Evolutionary conservation across 1,140 invertebrate species (phyloP).

Genomic region (Venturia canescens): DNA sequence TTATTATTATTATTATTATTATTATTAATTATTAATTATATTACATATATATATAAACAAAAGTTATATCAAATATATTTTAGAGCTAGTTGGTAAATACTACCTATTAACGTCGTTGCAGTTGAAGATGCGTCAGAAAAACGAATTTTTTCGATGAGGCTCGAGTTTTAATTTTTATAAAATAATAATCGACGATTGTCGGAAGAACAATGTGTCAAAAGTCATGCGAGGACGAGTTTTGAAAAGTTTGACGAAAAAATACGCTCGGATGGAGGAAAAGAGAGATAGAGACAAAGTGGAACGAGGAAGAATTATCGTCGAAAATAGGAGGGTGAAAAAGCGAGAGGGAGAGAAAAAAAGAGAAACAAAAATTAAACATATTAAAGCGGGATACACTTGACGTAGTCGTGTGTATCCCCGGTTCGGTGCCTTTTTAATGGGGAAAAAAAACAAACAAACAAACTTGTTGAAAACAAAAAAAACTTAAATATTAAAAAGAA

Average conservation of each 20-base stretch:
- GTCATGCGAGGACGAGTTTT: conserved; percentile 23
- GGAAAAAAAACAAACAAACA: conserved; percentile 68
- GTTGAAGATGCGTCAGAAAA: conserved; percentile 69
- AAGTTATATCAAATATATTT: conserved; percentile 77
- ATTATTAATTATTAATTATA: conserved; percentile 63
- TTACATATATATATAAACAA: conserved; percentile 73
- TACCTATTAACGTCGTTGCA: conserved; percentile 76
- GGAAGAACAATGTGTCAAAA: conserved; percentile 29
- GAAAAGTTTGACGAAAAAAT: conserved; percentile 32
- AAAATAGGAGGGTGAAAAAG: too few species aligned
- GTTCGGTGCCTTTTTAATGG: conserved; percentile 76
- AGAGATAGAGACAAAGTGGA: too few species aligned
- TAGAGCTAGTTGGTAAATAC: conserved; percentile 75
- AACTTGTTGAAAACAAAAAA: conserved; percentile 53
- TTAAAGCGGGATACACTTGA: conserved; percentile 67
- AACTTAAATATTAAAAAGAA: conserved; percentile 52
- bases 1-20: conserved; percentile 63
- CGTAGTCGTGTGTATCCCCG: conserved; percentile 65
- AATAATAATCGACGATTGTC: conserved; percentile 54
- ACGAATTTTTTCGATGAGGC: conserved; percentile 55
- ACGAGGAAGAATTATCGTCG: conserved; percentile 2
- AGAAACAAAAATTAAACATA: conserved; percentile 63
- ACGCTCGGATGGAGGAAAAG: background rate
- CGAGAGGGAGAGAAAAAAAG: background rate
- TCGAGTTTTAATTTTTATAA: conserved; percentile 68